A percentile compares a stretch with the other conserved stretches of the same genome.
These are phyloP conservation scores for Anoplopoma fimbria DNA, from an alignment of 2,113 vertebrate genomes.

Conservation along the genomic window DNA sequence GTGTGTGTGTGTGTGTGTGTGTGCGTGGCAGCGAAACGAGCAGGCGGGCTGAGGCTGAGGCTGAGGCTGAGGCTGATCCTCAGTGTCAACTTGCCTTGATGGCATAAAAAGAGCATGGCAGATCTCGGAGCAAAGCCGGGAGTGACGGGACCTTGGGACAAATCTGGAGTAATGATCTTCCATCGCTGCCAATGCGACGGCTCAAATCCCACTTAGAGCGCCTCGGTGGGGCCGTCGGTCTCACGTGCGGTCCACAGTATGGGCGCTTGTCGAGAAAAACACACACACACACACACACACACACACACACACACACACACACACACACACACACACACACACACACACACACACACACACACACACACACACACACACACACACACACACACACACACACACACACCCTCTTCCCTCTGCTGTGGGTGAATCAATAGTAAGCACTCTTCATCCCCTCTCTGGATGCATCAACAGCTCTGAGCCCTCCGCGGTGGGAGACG, in stretches of 20 bases:
- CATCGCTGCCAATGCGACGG: constrained; percentile 51
- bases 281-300: not conserved
- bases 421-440: constrained; percentile 72
- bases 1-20: too few species aligned
- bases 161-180: constrained; percentile 63
- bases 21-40: not conserved
- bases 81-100: constrained; percentile 25
- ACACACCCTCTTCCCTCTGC: constrained; percentile 6
- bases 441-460: constrained; percentile 60
- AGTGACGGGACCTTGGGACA: constrained; percentile 52
- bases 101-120: constrained; percentile 25
- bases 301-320: not conserved
- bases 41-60: constrained; percentile 4
- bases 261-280: constrained; percentile 4
- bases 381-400: not conserved
- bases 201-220: constrained; percentile 60
- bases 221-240: constrained; percentile 15
- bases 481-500: constrained; percentile 39
- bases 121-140: constrained; percentile 42
- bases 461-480: constrained; percentile 56
- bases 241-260: constrained; percentile 16
- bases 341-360: not conserved
- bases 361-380: not conserved
- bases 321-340: not conserved
- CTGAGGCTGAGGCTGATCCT: constrained; percentile 13